phyloP scores from a whole-genome alignment of 2,797 vertebrate species.

The Artibeus jamaicensis region DNA sequence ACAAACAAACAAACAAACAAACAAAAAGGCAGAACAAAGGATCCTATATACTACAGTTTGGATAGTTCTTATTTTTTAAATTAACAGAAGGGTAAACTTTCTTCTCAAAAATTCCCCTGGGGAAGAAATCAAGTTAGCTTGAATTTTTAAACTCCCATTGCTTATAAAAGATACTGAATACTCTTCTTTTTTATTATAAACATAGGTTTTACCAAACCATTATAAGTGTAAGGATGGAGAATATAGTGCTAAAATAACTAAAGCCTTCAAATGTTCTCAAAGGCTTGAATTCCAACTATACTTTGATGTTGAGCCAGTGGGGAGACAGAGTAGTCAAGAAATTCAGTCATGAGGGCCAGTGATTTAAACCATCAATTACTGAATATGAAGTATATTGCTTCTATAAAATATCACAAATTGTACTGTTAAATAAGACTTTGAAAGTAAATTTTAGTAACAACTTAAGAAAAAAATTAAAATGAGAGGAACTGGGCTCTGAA shows the following conservation, averaged over 20 bases:
- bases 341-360: background rate
- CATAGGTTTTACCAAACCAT: background rate
- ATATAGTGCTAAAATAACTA: background rate
- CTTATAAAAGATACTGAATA: background rate
- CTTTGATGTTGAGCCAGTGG: background rate
- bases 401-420: slow-evolving; percentile 4
- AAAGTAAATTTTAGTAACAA: slow-evolving; percentile 14
- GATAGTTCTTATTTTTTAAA: background rate
- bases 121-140: background rate
- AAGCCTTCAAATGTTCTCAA: slow-evolving; percentile 15
- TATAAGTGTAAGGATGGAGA: background rate
- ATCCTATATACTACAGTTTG: background rate
- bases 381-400: background rate
- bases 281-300: background rate
- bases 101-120: background rate
- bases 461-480: background rate
- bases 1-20: background rate
- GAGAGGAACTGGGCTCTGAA: background rate
- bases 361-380: background rate
- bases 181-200: background rate
- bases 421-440: background rate
- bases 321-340: background rate
- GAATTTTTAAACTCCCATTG: background rate
- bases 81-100: background rate
- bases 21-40: background rate